phyloP scores from a whole-genome alignment of 2,113 vertebrate genomes.

The Pangasianodon hypophthalmus region DNA sequence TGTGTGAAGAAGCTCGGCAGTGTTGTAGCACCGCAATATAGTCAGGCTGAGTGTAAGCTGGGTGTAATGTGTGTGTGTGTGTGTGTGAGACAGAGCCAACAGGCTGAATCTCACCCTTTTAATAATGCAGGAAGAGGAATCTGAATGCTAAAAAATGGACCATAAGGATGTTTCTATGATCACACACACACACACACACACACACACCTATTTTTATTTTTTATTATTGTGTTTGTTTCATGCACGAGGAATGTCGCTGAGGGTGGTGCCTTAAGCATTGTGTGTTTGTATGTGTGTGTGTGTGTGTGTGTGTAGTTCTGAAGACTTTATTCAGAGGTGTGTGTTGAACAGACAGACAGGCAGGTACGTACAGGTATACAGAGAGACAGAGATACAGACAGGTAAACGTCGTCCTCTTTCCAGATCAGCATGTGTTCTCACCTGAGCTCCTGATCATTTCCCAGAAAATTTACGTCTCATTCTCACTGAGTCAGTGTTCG shows the following conservation, averaged over 20 bases:
- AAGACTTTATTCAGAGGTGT: neutral
- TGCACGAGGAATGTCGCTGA: neutral
- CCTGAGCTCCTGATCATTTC: neutral
- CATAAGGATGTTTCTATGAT: slow-evolving; percentile 2
- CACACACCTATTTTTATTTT: slow-evolving; percentile 16
- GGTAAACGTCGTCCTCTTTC: neutral
- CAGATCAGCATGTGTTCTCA: neutral
- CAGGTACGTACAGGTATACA: neutral
- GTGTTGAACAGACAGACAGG: neutral
- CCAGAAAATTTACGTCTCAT: neutral
- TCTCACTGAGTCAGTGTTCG: neutral
- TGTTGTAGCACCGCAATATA: neutral
- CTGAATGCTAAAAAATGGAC: slow-evolving; percentile 1
- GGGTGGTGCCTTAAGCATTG: slow-evolving; percentile 2
- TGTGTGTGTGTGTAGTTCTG: neutral
- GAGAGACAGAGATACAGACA: neutral
- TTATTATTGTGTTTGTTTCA: slow-evolving; percentile 17
- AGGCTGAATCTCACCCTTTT: neutral
- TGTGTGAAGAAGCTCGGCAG: neutral
- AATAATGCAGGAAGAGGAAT: slow-evolving; percentile 16
- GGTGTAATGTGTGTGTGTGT: neutral
- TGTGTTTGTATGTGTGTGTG: neutral
- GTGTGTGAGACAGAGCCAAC: slow-evolving; percentile 4
- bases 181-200: neutral
- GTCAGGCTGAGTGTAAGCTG: neutral